Evolutionary conservation across 2,888 invertebrate genomes (phyloP).

Genomic region (Campoletis raptor): DNA sequence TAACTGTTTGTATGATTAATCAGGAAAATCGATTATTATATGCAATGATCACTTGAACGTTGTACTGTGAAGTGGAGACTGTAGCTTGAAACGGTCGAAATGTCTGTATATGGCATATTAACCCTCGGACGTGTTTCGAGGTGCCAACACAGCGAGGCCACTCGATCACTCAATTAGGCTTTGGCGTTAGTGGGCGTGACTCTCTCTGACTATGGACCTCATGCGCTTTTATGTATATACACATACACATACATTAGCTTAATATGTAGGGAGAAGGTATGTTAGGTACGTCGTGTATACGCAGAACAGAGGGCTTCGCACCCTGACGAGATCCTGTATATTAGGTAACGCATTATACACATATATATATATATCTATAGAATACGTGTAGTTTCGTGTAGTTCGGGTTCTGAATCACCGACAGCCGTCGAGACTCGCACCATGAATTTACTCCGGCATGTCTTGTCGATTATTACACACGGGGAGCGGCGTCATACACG

Average conservation of each 20-base stretch:
- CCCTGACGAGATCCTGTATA: slow-evolving; percentile 48
- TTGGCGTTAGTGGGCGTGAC: slow-evolving; percentile 81
- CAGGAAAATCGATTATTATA: neutral
- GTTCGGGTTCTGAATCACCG: slow-evolving; percentile 76
- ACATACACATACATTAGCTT: slow-evolving; percentile 39
- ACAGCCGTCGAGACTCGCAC: slow-evolving; percentile 76
- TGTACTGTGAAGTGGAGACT: slow-evolving; percentile 22
- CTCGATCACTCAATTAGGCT: slow-evolving; percentile 82
- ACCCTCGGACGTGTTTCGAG: slow-evolving; percentile 73
- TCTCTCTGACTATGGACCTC: slow-evolving; percentile 70
- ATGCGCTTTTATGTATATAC: slow-evolving; percentile 49
- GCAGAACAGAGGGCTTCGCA: slow-evolving; percentile 60
- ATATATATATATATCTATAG: slow-evolving; percentile 34
- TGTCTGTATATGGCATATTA: slow-evolving; percentile 24
- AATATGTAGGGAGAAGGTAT: slow-evolving; percentile 44
- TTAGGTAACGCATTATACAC: slow-evolving; percentile 38
- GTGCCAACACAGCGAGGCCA: slow-evolving; percentile 80
- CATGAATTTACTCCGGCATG: slow-evolving; percentile 78
- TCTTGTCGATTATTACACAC: slow-evolving; percentile 77
- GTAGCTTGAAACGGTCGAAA: slow-evolving; percentile 29
- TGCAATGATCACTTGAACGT: slow-evolving; percentile 2
- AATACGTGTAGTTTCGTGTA: slow-evolving; percentile 30
- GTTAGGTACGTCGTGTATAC: slow-evolving; percentile 49
- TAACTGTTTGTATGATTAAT: slow-evolving; percentile 10
- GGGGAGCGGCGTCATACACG: slow-evolving; percentile 51